Base-by-base conservation (phyloP, 2,113 vertebrate species). In the Pachycephala philippinensis region DNA sequence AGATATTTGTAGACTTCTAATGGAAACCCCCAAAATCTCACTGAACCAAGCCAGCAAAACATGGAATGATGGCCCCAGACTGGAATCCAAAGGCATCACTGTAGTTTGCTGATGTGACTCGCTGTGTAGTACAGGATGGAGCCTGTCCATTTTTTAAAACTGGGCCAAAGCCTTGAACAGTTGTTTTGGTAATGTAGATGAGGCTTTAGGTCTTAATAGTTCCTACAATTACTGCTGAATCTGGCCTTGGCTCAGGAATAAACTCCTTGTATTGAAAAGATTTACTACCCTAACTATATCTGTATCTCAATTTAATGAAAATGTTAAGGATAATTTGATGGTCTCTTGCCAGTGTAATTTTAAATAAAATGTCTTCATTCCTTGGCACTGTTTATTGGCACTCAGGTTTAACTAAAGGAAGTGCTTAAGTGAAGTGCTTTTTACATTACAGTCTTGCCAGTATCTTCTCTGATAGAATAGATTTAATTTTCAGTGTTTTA, bases 241-340 rank as follows among this genome's bases (percentile, higher is more conserved):
- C 87, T 84, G 92, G 95, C 87, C 95, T 96, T 97, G 97, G 95
- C 97, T 97, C 93, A 84, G 75, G 91, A 89, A 91, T 92, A 96
- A 96, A 94, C 85, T 96, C 87, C 95, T 96, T 97, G 97, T 96
- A 94, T 85, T 79, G 76, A 93, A 95, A 96, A 97, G 97, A 97
- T 97, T 98, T 97, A 98, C 97, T 97, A 89, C 84, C 78, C 80
- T 97, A 97, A 97, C 95, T 97, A 72, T 95, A 94, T 96, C 97
- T 93, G 97, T 97, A 96, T 98, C 97, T 98, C 97, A 95, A 78
- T 97, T 97, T 98, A 98, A 98, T 98, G 98, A 97, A 98, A 98
- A 97, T 97, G 97, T 97, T 97, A 98, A 97, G 96, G 97, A 91
- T 97, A 95, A 96, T 97, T 97, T 96, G 97, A 98, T 97, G 98